Base-by-base conservation (phyloP, 2,113 vertebrate genomes). In the Gnathonemus echidnorhynchus region DNA sequence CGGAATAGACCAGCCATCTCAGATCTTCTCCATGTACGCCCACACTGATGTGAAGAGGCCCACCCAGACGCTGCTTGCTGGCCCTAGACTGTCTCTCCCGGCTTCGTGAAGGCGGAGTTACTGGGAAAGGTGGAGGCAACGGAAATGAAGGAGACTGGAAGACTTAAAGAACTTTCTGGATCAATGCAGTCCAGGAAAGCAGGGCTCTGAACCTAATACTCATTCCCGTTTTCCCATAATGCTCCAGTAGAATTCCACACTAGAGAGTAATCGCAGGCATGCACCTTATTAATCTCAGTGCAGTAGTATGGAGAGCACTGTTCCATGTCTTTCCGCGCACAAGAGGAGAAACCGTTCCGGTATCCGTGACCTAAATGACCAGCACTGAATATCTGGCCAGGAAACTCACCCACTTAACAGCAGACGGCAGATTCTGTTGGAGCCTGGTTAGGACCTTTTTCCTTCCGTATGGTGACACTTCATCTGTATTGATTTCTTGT, bases 81-180 rank as follows among this genome's bases (percentile, higher is more conserved):
- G 56, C 7, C 56, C 56, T 62, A n/a, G 56, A 62, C 6, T 58
- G 21, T 8, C 24, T 62, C 2, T 2, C 21, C 56, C 0, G 0
- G 56, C 56, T n/a, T 62, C 0, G 56, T 62, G 24, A 62, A 62
- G 24, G 98, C 91, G 10, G n/a, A 13, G n/a, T 70, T 13, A 70
- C 27, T 70, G 62, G n/a, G 27, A 70, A 27, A 70, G 62, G 27
- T 70, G n/a, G 10, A 70, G 62, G 62, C 10, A 31, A 70, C 31
- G 27, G 10, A 70, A 70, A 31, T 31, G 62, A 31, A 70, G 62
- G 10, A 70, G 62, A 27, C 62, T 66, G 62, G 10, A 31, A 27
- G n/a, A 66, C 58, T 66, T 66, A 66, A 66, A 66, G 62, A 13
- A 66, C 62, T 70, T 70, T 70, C n/a, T 70, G 62, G 3, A 31